Percentiles rank a stretch among this genome's conserved stretches.
phyloP scores from a whole-genome alignment of 2,888 invertebrate genomes.

The Mythimna impura region DNA sequence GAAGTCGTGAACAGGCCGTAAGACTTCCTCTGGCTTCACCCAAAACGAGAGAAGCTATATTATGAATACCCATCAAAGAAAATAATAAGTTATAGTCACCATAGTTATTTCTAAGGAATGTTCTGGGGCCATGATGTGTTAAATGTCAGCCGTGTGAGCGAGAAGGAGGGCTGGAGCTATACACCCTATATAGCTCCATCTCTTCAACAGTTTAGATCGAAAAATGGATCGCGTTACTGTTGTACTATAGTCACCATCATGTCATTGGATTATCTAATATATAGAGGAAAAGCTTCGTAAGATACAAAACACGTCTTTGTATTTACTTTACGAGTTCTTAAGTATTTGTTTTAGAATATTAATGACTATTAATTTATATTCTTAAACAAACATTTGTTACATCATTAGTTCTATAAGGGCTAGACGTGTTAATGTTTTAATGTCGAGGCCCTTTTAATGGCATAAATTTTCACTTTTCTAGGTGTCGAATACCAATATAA shows the following conservation, averaged over 20 bases:
- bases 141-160: no score
- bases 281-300: conserved; percentile 34
- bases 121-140: not conserved
- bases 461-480: conserved; percentile 42
- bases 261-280: conserved; percentile 27
- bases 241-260: not conserved
- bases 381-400: conserved; percentile 52
- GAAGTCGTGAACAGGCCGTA: no score
- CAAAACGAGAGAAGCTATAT: no score
- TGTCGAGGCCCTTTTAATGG: conserved; percentile 7
- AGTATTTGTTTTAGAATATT: conserved; percentile 42
- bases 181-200: no score
- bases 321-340: conserved; percentile 33
- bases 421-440: not conserved
- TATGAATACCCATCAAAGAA: no score
- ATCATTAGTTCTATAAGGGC: conserved; percentile 26
- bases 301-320: conserved; percentile 38
- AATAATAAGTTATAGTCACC: conserved; percentile 1
- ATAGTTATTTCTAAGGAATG: conserved; percentile 5
- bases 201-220: no score
- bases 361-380: conserved; percentile 48
- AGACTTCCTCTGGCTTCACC: no score
- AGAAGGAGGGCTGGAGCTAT: no score
- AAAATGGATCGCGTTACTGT: no score
- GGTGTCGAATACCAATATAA: conserved; percentile 6